Evolutionary conservation across 2,113 vertebrate genomes (phyloP).

Genomic region (Promerops cafer): DNA sequence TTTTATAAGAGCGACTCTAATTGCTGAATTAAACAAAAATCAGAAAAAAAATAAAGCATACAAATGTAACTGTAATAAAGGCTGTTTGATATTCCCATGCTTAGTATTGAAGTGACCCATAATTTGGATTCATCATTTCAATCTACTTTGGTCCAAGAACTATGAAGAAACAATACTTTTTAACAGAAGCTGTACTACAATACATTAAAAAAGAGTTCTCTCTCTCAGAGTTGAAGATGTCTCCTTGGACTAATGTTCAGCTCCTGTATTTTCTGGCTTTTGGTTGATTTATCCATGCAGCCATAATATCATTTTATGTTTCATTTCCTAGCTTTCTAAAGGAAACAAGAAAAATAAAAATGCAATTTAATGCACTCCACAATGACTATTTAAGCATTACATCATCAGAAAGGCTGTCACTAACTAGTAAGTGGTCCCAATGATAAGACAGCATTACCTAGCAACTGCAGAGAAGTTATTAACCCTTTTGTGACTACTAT

Average conservation of each 20-base stretch:
- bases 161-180: not conserved
- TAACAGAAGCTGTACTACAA: not conserved
- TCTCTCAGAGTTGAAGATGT: not conserved
- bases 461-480: constrained; percentile 44
- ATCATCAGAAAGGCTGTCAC: constrained; percentile 54
- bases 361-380: not conserved
- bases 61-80: not conserved
- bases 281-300: constrained; percentile 11
- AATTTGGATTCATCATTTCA: not conserved
- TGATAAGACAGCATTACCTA: constrained; percentile 54
- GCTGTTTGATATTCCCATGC: not conserved
- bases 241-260: constrained; percentile 25
- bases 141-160: not conserved
- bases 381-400: constrained; percentile 37
- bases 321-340: constrained; percentile 39
- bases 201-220: not conserved
- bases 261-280: not conserved
- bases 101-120: not conserved
- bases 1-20: not conserved
- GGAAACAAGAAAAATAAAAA: constrained; percentile 12
- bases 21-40: not conserved
- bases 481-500: constrained; percentile 22
- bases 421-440: constrained; percentile 13
- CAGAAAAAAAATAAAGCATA: not conserved
- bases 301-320: constrained; percentile 20